A percentile compares a stretch with the other conserved stretches of the same genome.
phyloP scores from a whole-genome alignment of 2,888 invertebrate species.

The Myopa tessellatipennis region DNA sequence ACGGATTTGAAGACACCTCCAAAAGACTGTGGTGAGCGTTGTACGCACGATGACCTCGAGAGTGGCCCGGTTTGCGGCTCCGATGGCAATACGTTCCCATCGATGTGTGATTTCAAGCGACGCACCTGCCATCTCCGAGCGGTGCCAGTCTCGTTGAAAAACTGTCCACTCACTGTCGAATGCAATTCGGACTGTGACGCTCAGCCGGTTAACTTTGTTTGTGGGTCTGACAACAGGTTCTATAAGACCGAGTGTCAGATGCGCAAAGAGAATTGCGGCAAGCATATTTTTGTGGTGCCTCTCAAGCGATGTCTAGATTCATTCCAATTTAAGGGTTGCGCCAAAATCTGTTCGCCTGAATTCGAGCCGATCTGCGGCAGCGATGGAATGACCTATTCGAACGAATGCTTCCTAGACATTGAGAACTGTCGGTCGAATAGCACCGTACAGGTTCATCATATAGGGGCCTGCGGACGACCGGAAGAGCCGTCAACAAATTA shows the following conservation, averaged over 20 bases:
- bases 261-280: slow-evolving; percentile 91
- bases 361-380: slow-evolving; percentile 95
- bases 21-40: slow-evolving; percentile 72
- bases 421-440: slow-evolving; percentile 87
- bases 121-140: slow-evolving; percentile 89
- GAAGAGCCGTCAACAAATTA: slow-evolving; percentile 89
- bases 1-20: slow-evolving; percentile 71
- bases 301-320: slow-evolving; percentile 86
- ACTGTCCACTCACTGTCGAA: slow-evolving; percentile 86
- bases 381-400: slow-evolving; percentile 92
- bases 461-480: slow-evolving; percentile 88
- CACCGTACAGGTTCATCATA: slow-evolving; percentile 81
- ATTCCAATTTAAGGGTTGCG: slow-evolving; percentile 88
- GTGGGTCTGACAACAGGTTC: slow-evolving; percentile 90
- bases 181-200: slow-evolving; percentile 74
- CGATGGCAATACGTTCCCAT: slow-evolving; percentile 90
- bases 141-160: slow-evolving; percentile 82
- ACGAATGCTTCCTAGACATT: slow-evolving; percentile 90
- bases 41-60: slow-evolving; percentile 72
- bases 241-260: slow-evolving; percentile 92
- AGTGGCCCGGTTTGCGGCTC: slow-evolving; percentile 87
- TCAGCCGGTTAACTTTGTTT: slow-evolving; percentile 81
- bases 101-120: slow-evolving; percentile 84
- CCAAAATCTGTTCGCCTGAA: slow-evolving; percentile 85
- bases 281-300: slow-evolving; percentile 91